Base-by-base conservation (phyloP, 92 coral and sea anemone species). In the Blastomussa wellsi region DNA sequence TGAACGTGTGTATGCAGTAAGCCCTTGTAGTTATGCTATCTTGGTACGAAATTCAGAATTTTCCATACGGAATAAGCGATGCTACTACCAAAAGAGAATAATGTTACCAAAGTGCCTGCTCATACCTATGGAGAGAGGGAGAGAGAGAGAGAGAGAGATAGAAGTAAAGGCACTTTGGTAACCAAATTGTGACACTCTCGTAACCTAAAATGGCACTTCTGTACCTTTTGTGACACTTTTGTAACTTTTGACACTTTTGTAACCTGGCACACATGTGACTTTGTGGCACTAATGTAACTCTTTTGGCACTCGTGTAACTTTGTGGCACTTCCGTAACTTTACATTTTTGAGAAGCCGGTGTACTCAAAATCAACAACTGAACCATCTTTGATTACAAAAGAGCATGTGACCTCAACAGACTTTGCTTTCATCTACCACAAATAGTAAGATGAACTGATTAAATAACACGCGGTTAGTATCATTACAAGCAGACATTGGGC, bases 51-150 rank as follows among this genome's bases (percentile, higher is more conserved):
- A 39, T 6, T 41, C 57, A 41, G 7, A 15, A 2, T 4, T 74
- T 39, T 16, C 79, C 64, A 76, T 6, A 39, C 3, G 26, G 20
- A 76, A 76, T 7, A 26, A 24, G 1, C 35, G 1, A 20, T 26
- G 79, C 64, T 76, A 76, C 49, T 47, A 37, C 32, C 36, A 47
- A 75, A 47, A 47, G 79, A 75, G 79, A 47, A n/a, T 44, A n/a
- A 75, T 20, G 62, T 44, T 44, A 75, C 79, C 5, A 47, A 75
- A 75, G 13, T 47, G 79, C 79, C 79, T 16, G 79, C 2, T n/a
- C 33, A 75, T 75, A 47, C 79, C 79, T 75, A 75, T 75, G 79
- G 79, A 44, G 79, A 60, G 79, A 44, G 79, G 1, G n/a, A 53
- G n/a, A 19, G 69, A 14, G 32, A 26, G 69, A 64, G 32, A n/a